Conservation (phyloP, 2,113 vertebrate genomes). For the Tychaedon coryphoeus region DNA sequence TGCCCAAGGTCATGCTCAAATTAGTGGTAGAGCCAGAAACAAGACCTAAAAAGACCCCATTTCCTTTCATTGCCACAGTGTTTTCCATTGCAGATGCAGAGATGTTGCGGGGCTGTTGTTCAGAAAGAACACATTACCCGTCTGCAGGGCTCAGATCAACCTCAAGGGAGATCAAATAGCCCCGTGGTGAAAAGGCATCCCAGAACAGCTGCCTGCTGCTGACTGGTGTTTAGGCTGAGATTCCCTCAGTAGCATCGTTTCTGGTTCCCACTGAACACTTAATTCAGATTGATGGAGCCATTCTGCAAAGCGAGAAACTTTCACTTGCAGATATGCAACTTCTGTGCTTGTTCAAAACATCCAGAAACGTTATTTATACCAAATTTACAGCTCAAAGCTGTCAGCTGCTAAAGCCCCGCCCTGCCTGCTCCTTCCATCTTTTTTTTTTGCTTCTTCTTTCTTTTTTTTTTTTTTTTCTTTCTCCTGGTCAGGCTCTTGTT, state of each 20-base stretch:
- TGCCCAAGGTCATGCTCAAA: constrained; percentile 38
- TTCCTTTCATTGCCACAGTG: not conserved
- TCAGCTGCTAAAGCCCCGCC: not conserved
- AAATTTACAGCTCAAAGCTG: constrained; percentile 15
- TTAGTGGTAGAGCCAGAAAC: constrained; percentile 39
- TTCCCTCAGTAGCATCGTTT: not conserved
- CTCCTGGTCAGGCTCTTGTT: not conserved
- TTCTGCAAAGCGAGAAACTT: constrained; percentile 6
- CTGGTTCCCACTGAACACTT: not conserved
- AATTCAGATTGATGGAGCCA: not conserved
- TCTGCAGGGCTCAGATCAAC: not conserved
- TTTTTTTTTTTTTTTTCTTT: fast-evolving
- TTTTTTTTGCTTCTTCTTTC: not conserved
- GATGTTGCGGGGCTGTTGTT: not conserved
- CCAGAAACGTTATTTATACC: not conserved
- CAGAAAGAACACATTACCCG: not conserved
- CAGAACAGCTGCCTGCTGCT: constrained; percentile 32
- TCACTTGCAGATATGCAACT: not conserved
- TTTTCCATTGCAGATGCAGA: constrained; percentile 35
- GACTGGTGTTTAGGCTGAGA: not conserved
- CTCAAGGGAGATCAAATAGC: constrained; percentile 34
- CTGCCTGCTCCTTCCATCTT: not conserved
- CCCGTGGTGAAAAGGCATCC: not conserved
- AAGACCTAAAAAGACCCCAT: not conserved
- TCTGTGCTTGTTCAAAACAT: not conserved